Evolutionary conservation across 2,888 invertebrate species (phyloP).

Genomic region (Stenchaetothrips biformis): DNA sequence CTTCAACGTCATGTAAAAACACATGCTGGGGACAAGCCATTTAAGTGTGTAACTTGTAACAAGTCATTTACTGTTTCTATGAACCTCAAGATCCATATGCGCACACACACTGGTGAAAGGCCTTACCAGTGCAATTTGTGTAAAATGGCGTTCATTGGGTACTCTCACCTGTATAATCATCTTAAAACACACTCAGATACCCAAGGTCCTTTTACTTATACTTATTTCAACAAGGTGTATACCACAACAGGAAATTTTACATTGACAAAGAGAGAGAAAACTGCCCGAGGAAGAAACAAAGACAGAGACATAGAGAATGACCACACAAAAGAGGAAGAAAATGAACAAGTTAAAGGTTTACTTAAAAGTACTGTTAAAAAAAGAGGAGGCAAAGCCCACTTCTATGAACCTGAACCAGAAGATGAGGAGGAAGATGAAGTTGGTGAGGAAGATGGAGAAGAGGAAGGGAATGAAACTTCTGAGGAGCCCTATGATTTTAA

Average conservation of each 20-base stretch:
- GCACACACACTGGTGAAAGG: slow-evolving; percentile 1
- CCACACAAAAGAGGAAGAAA: background rate
- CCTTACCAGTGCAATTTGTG: slow-evolving; percentile 8
- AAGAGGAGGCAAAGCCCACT: slow-evolving; percentile 8
- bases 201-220: background rate
- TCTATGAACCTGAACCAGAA: slow-evolving; percentile 7
- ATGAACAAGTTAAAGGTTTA: background rate
- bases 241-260: slow-evolving; percentile 5
- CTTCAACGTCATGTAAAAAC: slow-evolving; percentile 7
- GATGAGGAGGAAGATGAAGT: background rate
- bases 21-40: background rate
- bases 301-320: background rate
- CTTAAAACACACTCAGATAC: slow-evolving; percentile 2
- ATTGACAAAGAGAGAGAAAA: slow-evolving; percentile 8
- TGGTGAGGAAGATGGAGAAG: background rate
- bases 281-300: background rate
- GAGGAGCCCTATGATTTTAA: background rate
- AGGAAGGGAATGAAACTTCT: background rate
- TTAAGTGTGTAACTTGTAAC: background rate
- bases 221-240: background rate
- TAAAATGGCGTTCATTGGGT: slow-evolving; percentile 9
- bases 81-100: slow-evolving; percentile 5
- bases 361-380: background rate
- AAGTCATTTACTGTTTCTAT: slow-evolving; percentile 1
- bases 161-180: slow-evolving; percentile 1